Conservation (phyloP, 2,888 invertebrate genomes). For the Chrysina gloriosa region DNA sequence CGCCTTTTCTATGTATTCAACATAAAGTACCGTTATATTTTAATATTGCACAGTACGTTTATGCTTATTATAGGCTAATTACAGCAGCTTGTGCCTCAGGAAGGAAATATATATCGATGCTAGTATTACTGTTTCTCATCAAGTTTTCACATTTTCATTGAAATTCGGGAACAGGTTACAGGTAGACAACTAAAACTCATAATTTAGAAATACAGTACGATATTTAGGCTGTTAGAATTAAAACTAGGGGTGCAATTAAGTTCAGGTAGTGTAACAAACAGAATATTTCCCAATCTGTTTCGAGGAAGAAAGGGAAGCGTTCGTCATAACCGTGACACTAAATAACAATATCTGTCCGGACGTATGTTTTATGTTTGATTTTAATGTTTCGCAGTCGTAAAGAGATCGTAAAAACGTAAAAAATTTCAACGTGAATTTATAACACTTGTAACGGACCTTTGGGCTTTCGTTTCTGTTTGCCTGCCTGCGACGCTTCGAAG, state of each 20-base stretch:
- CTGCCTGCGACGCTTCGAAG: slow-evolving; percentile 26
- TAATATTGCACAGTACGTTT: too few relatives aligned
- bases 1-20: slow-evolving; percentile 18
- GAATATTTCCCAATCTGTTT: slow-evolving; percentile 30
- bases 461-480: slow-evolving; percentile 33
- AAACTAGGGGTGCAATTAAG: slow-evolving; percentile 48
- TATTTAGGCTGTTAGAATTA: slow-evolving; percentile 39
- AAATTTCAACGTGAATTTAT: slow-evolving; percentile 41
- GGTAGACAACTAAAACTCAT: slow-evolving; percentile 17
- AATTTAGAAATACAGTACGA: background rate
- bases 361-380: slow-evolving; percentile 47
- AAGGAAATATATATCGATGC: background rate
- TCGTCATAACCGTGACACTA: slow-evolving; percentile 51
- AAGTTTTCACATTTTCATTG: background rate
- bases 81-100: too few relatives aligned
- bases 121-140: background rate
- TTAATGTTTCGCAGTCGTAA: slow-evolving; percentile 48
- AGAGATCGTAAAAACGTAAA: slow-evolving; percentile 45
- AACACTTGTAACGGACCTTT: slow-evolving; percentile 35
- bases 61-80: too few relatives aligned
- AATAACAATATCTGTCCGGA: slow-evolving; percentile 52
- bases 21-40: too few relatives aligned
- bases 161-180: slow-evolving; percentile 43
- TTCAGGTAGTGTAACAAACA: background rate
- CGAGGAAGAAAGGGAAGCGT: slow-evolving; percentile 45